These are phyloP conservation scores for Ahaetulla prasina DNA, from an alignment of 2,113 vertebrate genomes.

Conservation along the genomic window DNA sequence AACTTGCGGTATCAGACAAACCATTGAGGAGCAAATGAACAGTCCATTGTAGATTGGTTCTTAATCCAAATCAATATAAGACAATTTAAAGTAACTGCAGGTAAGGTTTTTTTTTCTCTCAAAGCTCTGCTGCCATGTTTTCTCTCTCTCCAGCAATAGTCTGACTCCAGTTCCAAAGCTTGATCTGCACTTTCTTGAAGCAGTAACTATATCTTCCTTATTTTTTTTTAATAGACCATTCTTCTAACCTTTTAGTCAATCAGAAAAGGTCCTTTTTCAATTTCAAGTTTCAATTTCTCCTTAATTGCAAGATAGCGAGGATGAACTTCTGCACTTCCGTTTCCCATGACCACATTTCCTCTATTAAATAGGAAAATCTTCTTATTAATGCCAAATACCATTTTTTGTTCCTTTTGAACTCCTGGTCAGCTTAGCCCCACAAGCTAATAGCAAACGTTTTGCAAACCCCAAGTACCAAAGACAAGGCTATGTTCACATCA, in stretches of 20 bases:
- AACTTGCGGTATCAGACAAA: background rate
- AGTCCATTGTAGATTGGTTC: background rate
- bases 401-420: background rate
- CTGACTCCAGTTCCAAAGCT: background rate
- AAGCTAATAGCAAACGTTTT: background rate
- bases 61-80: background rate
- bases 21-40: background rate
- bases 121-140: background rate
- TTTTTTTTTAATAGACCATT: background rate
- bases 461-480: background rate
- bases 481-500: background rate
- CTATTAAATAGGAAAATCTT: background rate
- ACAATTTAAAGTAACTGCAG: background rate
- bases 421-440: background rate
- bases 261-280: background rate
- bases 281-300: background rate
- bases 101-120: background rate
- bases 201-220: background rate
- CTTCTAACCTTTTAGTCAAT: background rate
- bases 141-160: background rate
- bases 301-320: background rate
- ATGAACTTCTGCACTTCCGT: background rate
- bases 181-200: background rate
- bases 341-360: background rate
- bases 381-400: background rate